Evolutionary conservation across 2,888 invertebrate genomes (phyloP).

Genomic region (Osedax fenrisi): DNA sequence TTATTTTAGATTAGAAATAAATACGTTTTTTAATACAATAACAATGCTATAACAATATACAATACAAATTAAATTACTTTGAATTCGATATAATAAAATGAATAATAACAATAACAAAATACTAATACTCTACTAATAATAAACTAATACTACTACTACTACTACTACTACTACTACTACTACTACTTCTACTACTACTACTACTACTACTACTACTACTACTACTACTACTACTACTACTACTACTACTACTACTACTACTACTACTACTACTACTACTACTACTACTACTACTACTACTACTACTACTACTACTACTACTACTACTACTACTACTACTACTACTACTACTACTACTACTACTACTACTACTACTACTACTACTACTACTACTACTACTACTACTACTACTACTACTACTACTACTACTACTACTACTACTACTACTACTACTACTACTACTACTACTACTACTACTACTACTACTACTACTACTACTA

Average conservation of each 20-base stretch:
- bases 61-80: too few relatives aligned
- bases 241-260: conserved; percentile 25
- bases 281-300: conserved; percentile 25
- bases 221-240: conserved; percentile 21
- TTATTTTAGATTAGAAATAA: too few relatives aligned
- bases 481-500: conserved; percentile 14
- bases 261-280: conserved; percentile 24
- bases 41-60: too few relatives aligned
- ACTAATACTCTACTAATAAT: conserved; percentile 12
- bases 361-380: neutral
- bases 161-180: conserved; percentile 13
- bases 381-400: conserved; percentile 7
- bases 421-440: conserved; percentile 25
- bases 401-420: conserved; percentile 18
- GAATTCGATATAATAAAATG: too few relatives aligned
- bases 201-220: conserved; percentile 5
- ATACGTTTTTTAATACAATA: too few relatives aligned
- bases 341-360: conserved; percentile 19
- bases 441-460: conserved; percentile 24
- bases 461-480: conserved; percentile 25
- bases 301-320: conserved; percentile 12
- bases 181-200: neutral
- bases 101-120: too few relatives aligned
- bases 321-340: conserved; percentile 21
- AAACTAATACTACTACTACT: too few relatives aligned